Base-by-base conservation (phyloP, 1,140 invertebrate species). In the Brachionus calyciflorus region DNA sequence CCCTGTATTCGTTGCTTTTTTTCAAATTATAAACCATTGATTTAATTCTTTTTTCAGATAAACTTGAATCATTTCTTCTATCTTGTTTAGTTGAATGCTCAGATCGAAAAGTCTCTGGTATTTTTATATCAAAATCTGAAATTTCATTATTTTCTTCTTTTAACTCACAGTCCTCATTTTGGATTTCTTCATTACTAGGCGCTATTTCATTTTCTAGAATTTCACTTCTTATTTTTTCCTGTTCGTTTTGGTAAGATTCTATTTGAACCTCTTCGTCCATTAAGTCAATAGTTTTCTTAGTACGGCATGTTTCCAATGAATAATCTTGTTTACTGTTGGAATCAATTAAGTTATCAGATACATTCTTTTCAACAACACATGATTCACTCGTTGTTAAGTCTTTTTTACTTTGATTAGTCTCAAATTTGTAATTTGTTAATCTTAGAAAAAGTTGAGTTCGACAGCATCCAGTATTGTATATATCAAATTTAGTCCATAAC, bases 401-500 rank as follows among this genome's bases (percentile, higher is more conserved):
- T 46, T 30, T 46, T 46, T 28, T 24, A 24, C n/a, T 69, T 26
- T 73, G 19, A 33, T 73, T 24, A 21, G 24, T n/a, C 9, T 73
- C 19, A 10, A 46, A 24, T 37, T 73, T 73, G 10, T 76, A 57
- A 48, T 60, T 49, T 44, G 57, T 26, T 24, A 76, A 33, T 33
- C 73, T 21, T 28, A 76, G 19, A 55, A 76, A 76, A 14, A 76
- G 21, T n/a, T 55, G 55, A 14, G 19, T 28, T 21, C 41, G 33
- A 10, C 46, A 48, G 14, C 37, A 37, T 40, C 73, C 73, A 57
- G 37, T 33, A 19, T 76, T 41, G 17, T 48, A 21, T 30, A 60
- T 24, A 41, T 76, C 73, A 48, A 76, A 76, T 76, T 60, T 55
- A 30, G 24, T 19, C 73, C 73, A 76, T 10, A 76, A 24, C 26